Evolutionary conservation across 2,888 invertebrate species (phyloP), one percentile per base, ranked within the genome.

Genomic region (Glyphotaelius pellucidus): DNA sequence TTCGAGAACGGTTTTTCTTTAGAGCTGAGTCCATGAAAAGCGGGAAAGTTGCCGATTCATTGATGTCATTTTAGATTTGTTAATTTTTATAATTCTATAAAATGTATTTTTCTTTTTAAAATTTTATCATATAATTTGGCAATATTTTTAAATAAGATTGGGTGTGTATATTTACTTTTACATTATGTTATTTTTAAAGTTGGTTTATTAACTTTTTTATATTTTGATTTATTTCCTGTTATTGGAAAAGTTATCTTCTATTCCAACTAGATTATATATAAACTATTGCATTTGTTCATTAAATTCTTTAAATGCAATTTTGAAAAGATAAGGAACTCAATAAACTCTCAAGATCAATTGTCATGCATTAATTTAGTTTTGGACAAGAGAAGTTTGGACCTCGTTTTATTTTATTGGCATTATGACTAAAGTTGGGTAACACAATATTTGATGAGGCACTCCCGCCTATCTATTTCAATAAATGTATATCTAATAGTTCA

Each of bases 111-210:
- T n/a, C 7, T 67, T 67, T 67, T 67, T 19, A 19, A 52, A 67
- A n/a, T 67, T 67, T 67, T 67, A n/a, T 9, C 9, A 9, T 25
- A 67, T n/a, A 67, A 67, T 83, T 83, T 83, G 35, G 35, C 83
- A 83, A 83, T 83, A 83, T 83, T 83, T 83, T 83, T 25, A 83
- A 83, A 83, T 83, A 32, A 35, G 35, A 83, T 25, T 67, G 25
- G 67, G n/a, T 25, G 2, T 67, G 9, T 25, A 32, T 83, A 83
- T 35, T 83, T 83, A 83, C 35, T 83, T 83, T 35, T 38, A 32
- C 83, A 83, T 83, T 83, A 83, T 83, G 15, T 35, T 83, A 19
- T 19, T 81, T 32, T 81, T 83, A 83, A 83, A 83, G 35, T 83
- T 83, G 19, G 35, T 83, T 83, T 83, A 35, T 83, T 19, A 83